Percentiles rank a stretch among this genome's conserved stretches.
phyloP scores from a whole-genome alignment of 1,140 invertebrate genomes.

The Hyles vespertilio region DNA sequence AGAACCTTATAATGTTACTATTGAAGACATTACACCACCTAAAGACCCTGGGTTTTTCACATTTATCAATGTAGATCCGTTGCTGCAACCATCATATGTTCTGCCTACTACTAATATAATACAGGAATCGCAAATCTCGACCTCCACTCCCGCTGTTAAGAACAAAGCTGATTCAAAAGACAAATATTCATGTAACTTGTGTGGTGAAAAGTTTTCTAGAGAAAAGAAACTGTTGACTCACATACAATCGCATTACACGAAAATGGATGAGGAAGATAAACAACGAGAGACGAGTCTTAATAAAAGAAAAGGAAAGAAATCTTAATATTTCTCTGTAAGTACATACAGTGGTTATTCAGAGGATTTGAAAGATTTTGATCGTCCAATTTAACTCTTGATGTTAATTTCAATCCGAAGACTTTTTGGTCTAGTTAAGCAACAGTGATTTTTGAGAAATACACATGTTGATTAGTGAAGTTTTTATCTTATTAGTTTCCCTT shows the following conservation, averaged over 20 bases:
- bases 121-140: constrained; percentile 67
- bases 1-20: constrained; percentile 45
- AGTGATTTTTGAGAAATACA: too few species aligned
- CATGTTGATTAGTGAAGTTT: too few species aligned
- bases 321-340: background rate
- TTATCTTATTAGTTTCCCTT: too few species aligned
- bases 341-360: too few species aligned
- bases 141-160: constrained; percentile 35
- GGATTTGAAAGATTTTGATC: too few species aligned
- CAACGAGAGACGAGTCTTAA: constrained; percentile 27
- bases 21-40: constrained; percentile 41
- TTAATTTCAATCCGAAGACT: too few species aligned
- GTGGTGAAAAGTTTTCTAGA: constrained; percentile 46
- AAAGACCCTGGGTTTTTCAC: constrained; percentile 57
- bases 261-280: constrained; percentile 56
- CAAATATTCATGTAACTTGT: constrained; percentile 61
- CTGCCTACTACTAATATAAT: constrained; percentile 62
- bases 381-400: too few species aligned
- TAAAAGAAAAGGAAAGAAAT: constrained; percentile 31
- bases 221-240: constrained; percentile 62
- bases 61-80: constrained; percentile 65
- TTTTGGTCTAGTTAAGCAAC: too few species aligned
- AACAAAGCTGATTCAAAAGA: constrained; percentile 22
- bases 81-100: constrained; percentile 65
- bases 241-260: constrained; percentile 56